Percentiles rank a stretch among this genome's conserved stretches.
Conservation (phyloP, 2,113 vertebrate species). For the Laticauda colubrina region DNA sequence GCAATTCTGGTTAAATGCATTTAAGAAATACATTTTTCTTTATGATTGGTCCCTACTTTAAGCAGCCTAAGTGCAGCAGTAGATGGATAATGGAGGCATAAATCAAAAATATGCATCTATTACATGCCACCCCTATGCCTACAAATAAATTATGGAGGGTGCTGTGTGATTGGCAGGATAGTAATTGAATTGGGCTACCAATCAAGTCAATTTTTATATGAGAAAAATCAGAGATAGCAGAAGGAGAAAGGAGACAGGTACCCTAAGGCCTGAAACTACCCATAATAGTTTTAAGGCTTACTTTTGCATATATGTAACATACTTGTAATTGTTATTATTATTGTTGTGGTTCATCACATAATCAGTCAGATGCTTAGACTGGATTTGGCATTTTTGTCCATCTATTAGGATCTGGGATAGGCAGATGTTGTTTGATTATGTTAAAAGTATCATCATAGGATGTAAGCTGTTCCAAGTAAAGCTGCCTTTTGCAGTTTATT, state of each 20-base stretch:
- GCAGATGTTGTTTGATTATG: background rate
- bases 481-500: background rate
- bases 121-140: background rate
- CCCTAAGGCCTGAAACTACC: background rate
- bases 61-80: background rate
- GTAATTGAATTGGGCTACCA: background rate
- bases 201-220: background rate
- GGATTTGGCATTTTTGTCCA: background rate
- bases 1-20: background rate
- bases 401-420: background rate
- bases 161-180: background rate
- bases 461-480: background rate
- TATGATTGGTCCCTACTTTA: background rate
- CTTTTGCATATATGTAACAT: background rate
- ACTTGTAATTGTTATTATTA: background rate
- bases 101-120: background rate
- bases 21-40: background rate
- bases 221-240: background rate
- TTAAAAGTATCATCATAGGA: background rate
- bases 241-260: background rate
- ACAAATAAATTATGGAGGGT: background rate
- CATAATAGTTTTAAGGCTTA: background rate
- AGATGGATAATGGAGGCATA: background rate
- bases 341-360: background rate
- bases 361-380: background rate